Percentiles rank a stretch among this genome's conserved stretches.
Conservation (phyloP, 2,797 vertebrate species). For the Uromys caudimaculatus region DNA sequence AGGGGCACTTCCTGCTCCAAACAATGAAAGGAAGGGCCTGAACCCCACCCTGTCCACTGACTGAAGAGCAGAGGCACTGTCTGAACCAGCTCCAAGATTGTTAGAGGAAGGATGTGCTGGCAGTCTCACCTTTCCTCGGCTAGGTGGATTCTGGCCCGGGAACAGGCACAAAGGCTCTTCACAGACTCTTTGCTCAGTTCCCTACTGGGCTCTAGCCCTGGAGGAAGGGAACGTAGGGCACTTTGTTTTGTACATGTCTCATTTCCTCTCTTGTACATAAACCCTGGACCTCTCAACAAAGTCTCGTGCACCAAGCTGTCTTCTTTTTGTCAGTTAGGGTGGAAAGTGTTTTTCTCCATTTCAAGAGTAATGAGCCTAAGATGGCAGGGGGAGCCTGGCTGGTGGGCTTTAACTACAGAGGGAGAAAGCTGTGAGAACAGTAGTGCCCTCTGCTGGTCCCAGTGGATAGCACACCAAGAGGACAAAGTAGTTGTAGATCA, state of each 20-base stretch:
- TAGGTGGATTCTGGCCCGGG: background rate
- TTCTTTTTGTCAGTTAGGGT: conserved; percentile 52
- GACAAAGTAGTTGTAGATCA: conserved; percentile 58
- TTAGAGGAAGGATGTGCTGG: conserved; percentile 39
- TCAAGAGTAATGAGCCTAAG: background rate
- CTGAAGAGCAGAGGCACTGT: background rate
- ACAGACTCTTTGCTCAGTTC: conserved; percentile 33
- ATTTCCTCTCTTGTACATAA: conserved; percentile 76
- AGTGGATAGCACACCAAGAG: background rate
- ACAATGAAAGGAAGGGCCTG: conserved; percentile 84
- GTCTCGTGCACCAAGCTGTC: conserved; percentile 68
- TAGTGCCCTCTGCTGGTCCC: conserved; percentile 75
- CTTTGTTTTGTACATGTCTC: conserved; percentile 79
- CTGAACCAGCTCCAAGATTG: background rate
- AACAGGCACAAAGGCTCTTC: background rate
- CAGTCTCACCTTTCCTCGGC: conserved; percentile 18
- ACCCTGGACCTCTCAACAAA: conserved; percentile 73
- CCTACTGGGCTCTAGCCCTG: conserved; percentile 30
- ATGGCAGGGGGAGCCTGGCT: background rate
- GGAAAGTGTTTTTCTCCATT: background rate
- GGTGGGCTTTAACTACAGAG: conserved; percentile 42
- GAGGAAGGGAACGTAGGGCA: conserved; percentile 9
- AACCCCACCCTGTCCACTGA: conserved; percentile 56
- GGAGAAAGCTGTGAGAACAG: background rate
- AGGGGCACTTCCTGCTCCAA: conserved; percentile 81